Percentiles rank a stretch among this genome's conserved stretches.
phyloP scores from a whole-genome alignment of 92 coral and sea anemone species.

The Actinernus sp. region DNA sequence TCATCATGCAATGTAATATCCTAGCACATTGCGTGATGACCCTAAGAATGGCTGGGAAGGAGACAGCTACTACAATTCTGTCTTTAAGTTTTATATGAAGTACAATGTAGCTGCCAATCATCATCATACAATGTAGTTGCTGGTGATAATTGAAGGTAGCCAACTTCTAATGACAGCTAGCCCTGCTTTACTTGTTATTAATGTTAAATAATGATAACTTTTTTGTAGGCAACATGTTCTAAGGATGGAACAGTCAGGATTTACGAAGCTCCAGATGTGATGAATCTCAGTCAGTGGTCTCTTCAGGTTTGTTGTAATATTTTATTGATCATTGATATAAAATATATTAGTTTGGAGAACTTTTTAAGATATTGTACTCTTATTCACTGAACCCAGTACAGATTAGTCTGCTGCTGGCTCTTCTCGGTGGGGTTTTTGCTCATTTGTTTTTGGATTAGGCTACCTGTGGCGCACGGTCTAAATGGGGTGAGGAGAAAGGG shows the following conservation, averaged over 20 bases:
- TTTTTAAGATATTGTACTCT: neutral
- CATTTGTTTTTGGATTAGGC: too few species aligned
- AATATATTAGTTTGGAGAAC: neutral
- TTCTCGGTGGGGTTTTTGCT: neutral
- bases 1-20: too few species aligned
- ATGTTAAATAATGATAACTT: neutral
- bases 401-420: neutral
- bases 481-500: neutral
- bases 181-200: too few species aligned
- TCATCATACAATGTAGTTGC: too few species aligned
- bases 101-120: too few species aligned
- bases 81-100: too few species aligned
- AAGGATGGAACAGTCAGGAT: slow-evolving; percentile 99
- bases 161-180: too few species aligned
- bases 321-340: neutral
- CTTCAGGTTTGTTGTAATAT: slow-evolving; percentile 84
- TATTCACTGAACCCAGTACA: neutral
- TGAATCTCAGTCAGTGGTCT: slow-evolving; percentile 95
- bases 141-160: too few species aligned
- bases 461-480: too few species aligned
- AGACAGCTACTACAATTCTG: too few species aligned
- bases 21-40: too few species aligned
- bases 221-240: slow-evolving; percentile 91
- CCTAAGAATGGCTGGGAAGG: too few species aligned
- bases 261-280: slow-evolving; percentile 94